Evolutionary conservation across 2,797 vertebrate species (phyloP), one percentile per base, ranked within the genome.

Genomic region (Aeoliscus strigatus): DNA sequence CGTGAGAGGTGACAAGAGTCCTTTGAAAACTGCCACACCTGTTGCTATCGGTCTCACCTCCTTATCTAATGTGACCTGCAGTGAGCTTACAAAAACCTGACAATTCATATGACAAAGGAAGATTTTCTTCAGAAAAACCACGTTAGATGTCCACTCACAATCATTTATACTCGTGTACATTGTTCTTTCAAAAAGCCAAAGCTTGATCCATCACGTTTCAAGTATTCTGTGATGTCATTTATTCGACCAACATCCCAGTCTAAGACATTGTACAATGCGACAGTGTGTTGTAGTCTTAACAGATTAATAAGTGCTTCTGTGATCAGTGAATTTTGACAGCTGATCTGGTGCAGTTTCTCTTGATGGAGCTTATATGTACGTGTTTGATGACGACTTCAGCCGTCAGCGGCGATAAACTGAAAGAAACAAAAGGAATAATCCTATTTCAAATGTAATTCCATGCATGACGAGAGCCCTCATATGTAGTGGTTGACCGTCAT

Each of bases 21-120:
- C 45, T 51, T 66, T 59, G 33, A 75, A 14, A 53, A 51, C 17
- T 31, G 36, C 57, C 41, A 50, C 46, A 73, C 66, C 48, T 72
- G 75, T 66, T 75, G 63, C 57, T 26, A 42, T 48, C 51, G 51
- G 36, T 31, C 36, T 57, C 35, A n/a, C 39, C 44, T 69, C 39
- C 36, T 62, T 69, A 67, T 71, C 31, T 57, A 21, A 63, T 49
- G 39, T 42, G 42, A 43, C 37, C 40, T 11, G 23, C 25, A 3
- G 44, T 63, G 37, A 24, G 36, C 31, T 43, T 59, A 48, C 27
- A 26, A 42, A 29, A 39, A 12, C 14, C 39, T 35, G 12, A 37
- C 24, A 39, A 61, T 36, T 41, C 26, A 37, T 8, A 31, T 9
- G 14, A 49, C 34, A 47, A 68, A 45, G 39, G 17, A n/a, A 43